phyloP scores from a whole-genome alignment of 2,888 invertebrate species.

The Nomada hirtipes region DNA sequence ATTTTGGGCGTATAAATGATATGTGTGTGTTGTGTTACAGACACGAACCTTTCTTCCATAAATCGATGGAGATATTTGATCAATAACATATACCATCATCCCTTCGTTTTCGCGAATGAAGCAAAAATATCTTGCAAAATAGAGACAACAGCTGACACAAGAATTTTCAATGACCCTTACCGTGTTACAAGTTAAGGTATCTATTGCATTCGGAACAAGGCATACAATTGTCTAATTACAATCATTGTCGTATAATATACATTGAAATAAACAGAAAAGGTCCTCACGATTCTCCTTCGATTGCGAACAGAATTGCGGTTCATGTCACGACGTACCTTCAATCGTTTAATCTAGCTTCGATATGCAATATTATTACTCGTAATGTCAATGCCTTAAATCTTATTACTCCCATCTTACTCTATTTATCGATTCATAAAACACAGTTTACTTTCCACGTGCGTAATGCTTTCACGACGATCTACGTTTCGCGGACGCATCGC shows the following conservation, averaged over 20 bases:
- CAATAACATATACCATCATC: background rate
- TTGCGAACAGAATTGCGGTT: background rate
- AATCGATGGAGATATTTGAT: constrained; percentile 42
- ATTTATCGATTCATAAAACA: constrained; percentile 67
- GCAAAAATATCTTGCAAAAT: no score
- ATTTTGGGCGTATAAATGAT: constrained; percentile 74
- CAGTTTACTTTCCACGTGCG: constrained; percentile 67
- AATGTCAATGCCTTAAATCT: constrained; percentile 56
- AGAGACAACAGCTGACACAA: background rate
- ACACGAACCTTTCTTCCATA: constrained; percentile 32
- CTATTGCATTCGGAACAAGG: background rate
- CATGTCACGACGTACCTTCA: constrained; percentile 38
- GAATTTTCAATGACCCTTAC: background rate
- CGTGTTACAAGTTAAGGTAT: background rate
- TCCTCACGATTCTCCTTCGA: constrained; percentile 25
- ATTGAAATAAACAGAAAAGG: background rate
- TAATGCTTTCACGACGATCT: constrained; percentile 36
- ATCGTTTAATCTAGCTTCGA: constrained; percentile 52
- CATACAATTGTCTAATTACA: background rate
- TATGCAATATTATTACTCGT: constrained; percentile 55
- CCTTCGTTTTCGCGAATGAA: background rate
- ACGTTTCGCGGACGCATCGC: constrained; percentile 49
- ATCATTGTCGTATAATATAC: no score
- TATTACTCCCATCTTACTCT: constrained; percentile 47
- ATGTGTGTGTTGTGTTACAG: constrained; percentile 69